Evolutionary conservation across 2,888 invertebrate genomes (phyloP).

Genomic region (Rutpela maculata): DNA sequence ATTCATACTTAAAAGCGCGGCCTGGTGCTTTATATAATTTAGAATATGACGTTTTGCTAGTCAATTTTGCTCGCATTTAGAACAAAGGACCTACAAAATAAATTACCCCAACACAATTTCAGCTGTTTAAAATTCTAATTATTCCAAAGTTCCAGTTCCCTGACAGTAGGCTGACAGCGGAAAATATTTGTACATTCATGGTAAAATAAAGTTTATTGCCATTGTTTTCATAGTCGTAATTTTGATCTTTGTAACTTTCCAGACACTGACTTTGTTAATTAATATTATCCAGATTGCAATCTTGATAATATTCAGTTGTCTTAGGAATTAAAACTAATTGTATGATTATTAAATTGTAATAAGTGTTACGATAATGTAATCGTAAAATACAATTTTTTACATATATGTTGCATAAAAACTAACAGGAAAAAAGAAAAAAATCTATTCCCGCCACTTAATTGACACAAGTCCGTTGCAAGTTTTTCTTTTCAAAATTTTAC

Average conservation of each 20-base stretch:
- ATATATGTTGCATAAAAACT: too few species aligned
- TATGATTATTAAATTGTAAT: too few species aligned
- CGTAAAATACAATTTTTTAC: too few species aligned
- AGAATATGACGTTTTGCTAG: neutral
- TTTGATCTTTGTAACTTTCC: neutral
- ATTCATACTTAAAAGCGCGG: neutral
- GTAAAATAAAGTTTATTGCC: neutral
- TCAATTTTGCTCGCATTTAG: neutral
- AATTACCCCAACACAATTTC: neutral
- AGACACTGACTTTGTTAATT: neutral
- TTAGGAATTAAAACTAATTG: too few species aligned
- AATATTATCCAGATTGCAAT: neutral
- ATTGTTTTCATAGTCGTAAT: neutral
- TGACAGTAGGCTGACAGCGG: neutral
- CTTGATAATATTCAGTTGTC: too few species aligned
- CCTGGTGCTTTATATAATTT: neutral
- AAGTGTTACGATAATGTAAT: too few species aligned
- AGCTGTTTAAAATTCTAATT: conserved; percentile 1
- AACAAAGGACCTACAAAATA: neutral
- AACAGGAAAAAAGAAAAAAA: too few species aligned
- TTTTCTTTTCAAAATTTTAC: too few species aligned
- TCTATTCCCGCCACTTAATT: too few species aligned
- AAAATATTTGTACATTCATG: conserved; percentile 4
- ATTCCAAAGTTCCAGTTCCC: neutral
- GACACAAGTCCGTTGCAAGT: too few species aligned